A percentile compares a stretch with the other conserved stretches of the same genome.
These are phyloP conservation scores for Cosmorhoe ocellata DNA, from an alignment of 2,888 invertebrate species.

Conservation along the genomic window DNA sequence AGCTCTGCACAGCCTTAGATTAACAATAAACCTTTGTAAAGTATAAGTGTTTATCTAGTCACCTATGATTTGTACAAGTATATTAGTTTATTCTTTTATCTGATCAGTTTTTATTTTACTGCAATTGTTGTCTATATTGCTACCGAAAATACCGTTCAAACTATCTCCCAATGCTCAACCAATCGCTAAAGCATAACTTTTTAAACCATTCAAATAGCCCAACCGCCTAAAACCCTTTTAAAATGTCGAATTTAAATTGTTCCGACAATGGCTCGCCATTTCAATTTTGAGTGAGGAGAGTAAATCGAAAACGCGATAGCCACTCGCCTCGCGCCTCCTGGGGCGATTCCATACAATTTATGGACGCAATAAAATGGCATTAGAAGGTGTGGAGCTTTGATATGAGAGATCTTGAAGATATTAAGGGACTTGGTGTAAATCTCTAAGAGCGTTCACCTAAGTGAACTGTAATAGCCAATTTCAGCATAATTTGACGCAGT, in stretches of 20 bases:
- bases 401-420: conserved; percentile 34
- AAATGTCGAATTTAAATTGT: conserved; percentile 73
- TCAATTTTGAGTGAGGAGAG: conserved; percentile 73
- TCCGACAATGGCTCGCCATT: conserved; percentile 67
- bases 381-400: conserved; percentile 49
- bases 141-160: not conserved
- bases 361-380: conserved; percentile 73
- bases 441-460: conserved; percentile 21
- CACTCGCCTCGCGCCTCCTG: conserved; percentile 70
- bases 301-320: conserved; percentile 75
- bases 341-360: conserved; percentile 75
- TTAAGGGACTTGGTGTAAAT: conserved; percentile 21
- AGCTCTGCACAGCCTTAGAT: too few species aligned
- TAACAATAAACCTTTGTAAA: too few species aligned
- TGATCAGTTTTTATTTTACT: too few species aligned
- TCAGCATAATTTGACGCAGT: not conserved
- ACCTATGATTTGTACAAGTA: too few species aligned
- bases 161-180: conserved; percentile 10
- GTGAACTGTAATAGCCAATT: conserved; percentile 17
- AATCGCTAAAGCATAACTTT: conserved; percentile 19
- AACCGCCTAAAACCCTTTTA: conserved; percentile 57
- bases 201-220: conserved; percentile 34
- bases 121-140: too few species aligned
- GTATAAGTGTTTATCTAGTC: too few species aligned
- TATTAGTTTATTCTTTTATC: too few species aligned